Evolutionary conservation across 2,797 vertebrate genomes (phyloP), one percentile per base, ranked within the genome.

Genomic region (Danionella dracula): DNA sequence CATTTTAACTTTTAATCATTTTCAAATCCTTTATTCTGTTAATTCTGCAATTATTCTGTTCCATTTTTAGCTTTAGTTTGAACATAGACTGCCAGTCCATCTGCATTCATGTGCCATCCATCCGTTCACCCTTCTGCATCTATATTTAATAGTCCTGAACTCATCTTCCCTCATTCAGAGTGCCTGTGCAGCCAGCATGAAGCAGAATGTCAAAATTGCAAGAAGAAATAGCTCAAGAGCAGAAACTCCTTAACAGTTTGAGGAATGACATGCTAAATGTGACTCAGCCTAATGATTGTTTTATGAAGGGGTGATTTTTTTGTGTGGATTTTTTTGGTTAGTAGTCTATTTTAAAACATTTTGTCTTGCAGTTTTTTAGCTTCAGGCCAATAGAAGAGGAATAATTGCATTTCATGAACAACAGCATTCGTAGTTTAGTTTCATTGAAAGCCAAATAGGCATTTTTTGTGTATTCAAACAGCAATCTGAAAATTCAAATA

Each of bases 151-250:
- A 73, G 73, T 71, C 80, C 73, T 75, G 76, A 74, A 66, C 20
- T 61, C 68, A 50, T 48, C 58, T 45, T 66, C 71, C 78, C 75
- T 80, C 61, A 60, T 81, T 81, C 68, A 73, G 78, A 48, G 15
- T 12, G 48, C 12, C 45, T 13, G 55, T 11, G 34, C 79, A 81
- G 81, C 84, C 85, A 82, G 82, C 77, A 77, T 65, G 68, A 73
- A 79, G 83, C 78, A 82, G 79, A 86, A 84, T 81, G 84, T 84
- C 78, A 75, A 77, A 78, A 79, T 78, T 79, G 79, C 75, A 80
- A 29, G 45, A 27, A 79, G 79, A 70, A 68, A 80, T 67, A 81
- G 82, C 75, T 82, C 71, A 83, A 48, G 66, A 64, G 63, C 48
- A 49, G 75, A 80, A 78, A 81, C 40, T 46, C n/a, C 13, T 37